Base-by-base conservation (phyloP, 2,888 invertebrate species). In the Sminthurides aquaticus region DNA sequence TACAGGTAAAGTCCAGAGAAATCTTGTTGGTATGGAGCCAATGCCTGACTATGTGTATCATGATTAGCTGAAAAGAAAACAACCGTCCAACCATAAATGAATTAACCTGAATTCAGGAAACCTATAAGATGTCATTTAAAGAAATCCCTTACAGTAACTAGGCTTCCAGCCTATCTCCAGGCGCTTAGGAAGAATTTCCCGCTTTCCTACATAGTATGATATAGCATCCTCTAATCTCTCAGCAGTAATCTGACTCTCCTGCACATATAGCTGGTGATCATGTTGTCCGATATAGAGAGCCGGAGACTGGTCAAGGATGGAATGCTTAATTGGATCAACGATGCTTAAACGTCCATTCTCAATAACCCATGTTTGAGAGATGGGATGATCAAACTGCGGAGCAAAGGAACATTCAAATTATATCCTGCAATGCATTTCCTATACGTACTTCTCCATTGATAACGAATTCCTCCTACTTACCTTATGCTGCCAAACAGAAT, bases 351-450 rank as follows among this genome's bases (percentile, higher is more conserved):
- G 80, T 2, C 86, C 86, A 24, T 84, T 83, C 60, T 84, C 82
- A 67, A 90, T 83, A n/a, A 86, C 83, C 95, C 95, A 96, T 70
- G 91, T 88, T 75, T 87, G 86, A 0, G 92, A 92, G 69, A 95
- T 87, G 0, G 94, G 93, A 49, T 88, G 85, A 59, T 86, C 84
- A 74, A 94, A 86, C 88, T 91, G 56, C n/a, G n/a, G n/a, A n/a
- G 34, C 11, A 54, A 55, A n/a, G 22, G 28, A 49, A 49, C 34
- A 2, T 49, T n/a, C 54, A 49, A 54, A 52, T 29, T 49, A 29
- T 18, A 2, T 20, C 1, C 26, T n/a, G 11, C 34, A n/a, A n/a
- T n/a, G n/a, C n/a, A n/a, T n/a, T n/a, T n/a, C n/a, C n/a, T n/a
- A n/a, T n/a, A n/a, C n/a, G 3, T n/a, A 28, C 27, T 27, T 25